phyloP scores from a whole-genome alignment of 2,113 vertebrate species.

The Channa argus region DNA sequence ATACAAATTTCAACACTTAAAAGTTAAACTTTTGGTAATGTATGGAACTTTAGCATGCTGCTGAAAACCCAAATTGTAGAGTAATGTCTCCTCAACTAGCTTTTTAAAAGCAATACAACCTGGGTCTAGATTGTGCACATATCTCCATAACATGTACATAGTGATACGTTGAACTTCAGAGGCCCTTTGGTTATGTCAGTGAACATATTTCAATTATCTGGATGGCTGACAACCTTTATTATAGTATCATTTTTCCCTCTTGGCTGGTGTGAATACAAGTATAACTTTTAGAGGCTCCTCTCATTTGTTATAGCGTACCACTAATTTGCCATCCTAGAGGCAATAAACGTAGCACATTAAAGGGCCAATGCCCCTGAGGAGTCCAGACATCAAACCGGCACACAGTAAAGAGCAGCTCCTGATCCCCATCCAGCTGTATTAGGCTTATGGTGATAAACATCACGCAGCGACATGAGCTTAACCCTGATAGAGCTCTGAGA shows the following conservation, averaged over 20 bases:
- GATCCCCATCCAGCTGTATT: conserved; percentile 66
- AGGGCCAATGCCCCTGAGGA: conserved; percentile 35
- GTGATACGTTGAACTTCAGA: conserved; percentile 23
- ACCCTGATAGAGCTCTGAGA: conserved; percentile 36
- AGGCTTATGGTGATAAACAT: conserved; percentile 68
- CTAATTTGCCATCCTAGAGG: conserved; percentile 6
- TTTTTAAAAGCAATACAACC: conserved; percentile 29
- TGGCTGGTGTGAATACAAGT: neutral
- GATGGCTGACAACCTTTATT: conserved; percentile 1
- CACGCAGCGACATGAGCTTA: conserved; percentile 41
- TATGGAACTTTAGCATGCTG: neutral
- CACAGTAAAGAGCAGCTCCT: conserved; percentile 47
- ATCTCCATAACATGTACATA: conserved; percentile 34
- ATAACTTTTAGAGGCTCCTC: conserved; percentile 1
- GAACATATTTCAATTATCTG: conserved; percentile 7
- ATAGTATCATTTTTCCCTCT: conserved; percentile 12
- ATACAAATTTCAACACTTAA: no score
- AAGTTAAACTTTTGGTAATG: no score
- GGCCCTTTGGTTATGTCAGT: conserved; percentile 9
- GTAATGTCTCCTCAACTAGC: conserved; percentile 21
- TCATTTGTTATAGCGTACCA: conserved; percentile 15
- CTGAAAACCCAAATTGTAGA: conserved; percentile 20
- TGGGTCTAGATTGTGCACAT: conserved; percentile 1
- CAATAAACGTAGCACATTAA: conserved; percentile 17
- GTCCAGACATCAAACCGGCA: conserved; percentile 50